Evolutionary conservation across 2,888 invertebrate genomes (phyloP), one percentile per base, ranked within the genome.

Genomic region (Calameuta pallipes): DNA sequence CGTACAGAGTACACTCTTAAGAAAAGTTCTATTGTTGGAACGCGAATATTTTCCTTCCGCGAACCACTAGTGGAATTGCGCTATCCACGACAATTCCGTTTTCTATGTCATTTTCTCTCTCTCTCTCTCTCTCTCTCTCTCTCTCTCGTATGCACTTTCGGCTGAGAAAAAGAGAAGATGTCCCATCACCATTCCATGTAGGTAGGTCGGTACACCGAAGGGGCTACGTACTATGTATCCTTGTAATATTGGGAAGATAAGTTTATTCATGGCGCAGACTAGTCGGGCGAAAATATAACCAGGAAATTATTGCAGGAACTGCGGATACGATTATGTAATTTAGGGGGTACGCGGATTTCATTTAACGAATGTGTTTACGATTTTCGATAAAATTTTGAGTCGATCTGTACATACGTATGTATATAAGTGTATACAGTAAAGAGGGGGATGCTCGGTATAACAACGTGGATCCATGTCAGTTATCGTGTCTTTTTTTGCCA

Each of bases 11-110:
- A 71, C 71, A 71, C 71, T 81, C 75, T 80, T 83, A 82, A 81
- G 79, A 79, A 85, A 84, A 81, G 83, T 82, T 84, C 83, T 80
- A 81, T 85, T 84, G 84, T 85, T 81, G 82, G 76, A 83, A 80
- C 83, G 80, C 79, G 82, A 80, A 81, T 82, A 75, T 75, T 75
- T 77, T 75, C 68, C 68, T 74, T 37, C 70, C 75, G 41, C 79
- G 74, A 81, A 78, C 80, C 78, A 75, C 35, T 73, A 73, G 41
- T 35, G 80, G 69, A 76, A 79, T 77, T 80, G 80, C 77, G 73
- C 77, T 74, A 79, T 69, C 31, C 33, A 6, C 71, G 71, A 6
- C 75, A 31, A 69, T n/a, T 75, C 73, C 74, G 69, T 76, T 76
- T 75, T 77, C 79, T 74, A 23, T 56, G 73, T 35, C 75, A 69